Evolutionary conservation across 2,797 vertebrate species (phyloP).

Genomic region (Columba guinea): DNA sequence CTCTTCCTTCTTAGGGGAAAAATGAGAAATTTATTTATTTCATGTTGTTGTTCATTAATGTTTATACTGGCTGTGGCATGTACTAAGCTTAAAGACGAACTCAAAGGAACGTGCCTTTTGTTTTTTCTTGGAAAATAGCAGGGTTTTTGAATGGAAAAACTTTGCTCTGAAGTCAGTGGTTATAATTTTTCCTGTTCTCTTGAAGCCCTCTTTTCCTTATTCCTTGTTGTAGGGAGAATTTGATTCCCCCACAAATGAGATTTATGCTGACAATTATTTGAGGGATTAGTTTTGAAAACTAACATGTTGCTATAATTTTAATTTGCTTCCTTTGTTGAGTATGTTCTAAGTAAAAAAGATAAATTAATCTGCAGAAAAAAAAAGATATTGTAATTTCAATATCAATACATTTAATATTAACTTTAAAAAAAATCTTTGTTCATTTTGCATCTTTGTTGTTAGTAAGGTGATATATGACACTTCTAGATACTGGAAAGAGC

Average conservation of each 20-base stretch:
- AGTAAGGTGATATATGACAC: not conserved
- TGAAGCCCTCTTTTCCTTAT: not conserved
- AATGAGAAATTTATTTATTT: not conserved
- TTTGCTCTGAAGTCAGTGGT: not conserved
- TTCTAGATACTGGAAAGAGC: not conserved
- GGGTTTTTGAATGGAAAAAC: not conserved
- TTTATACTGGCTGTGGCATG: not conserved
- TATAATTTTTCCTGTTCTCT: not conserved
- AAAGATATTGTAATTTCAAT: not conserved
- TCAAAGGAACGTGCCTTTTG: not conserved
- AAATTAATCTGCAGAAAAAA: not conserved
- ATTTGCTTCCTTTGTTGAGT: not conserved
- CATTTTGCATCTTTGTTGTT: not conserved
- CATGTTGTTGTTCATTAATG: not conserved
- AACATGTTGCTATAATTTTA: not conserved
- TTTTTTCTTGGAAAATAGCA: not conserved
- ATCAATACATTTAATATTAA: not conserved
- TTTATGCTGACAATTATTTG: not conserved
- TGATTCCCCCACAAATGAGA: not conserved
- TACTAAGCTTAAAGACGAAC: not conserved
- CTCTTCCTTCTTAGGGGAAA: not conserved
- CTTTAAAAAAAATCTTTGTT: not conserved
- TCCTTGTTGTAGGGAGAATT: not conserved
- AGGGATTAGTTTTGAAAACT: not conserved
- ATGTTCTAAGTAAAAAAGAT: not conserved